Evolutionary conservation across 2,113 vertebrate species (phyloP).

Genomic region (Leucosticte australis): DNA sequence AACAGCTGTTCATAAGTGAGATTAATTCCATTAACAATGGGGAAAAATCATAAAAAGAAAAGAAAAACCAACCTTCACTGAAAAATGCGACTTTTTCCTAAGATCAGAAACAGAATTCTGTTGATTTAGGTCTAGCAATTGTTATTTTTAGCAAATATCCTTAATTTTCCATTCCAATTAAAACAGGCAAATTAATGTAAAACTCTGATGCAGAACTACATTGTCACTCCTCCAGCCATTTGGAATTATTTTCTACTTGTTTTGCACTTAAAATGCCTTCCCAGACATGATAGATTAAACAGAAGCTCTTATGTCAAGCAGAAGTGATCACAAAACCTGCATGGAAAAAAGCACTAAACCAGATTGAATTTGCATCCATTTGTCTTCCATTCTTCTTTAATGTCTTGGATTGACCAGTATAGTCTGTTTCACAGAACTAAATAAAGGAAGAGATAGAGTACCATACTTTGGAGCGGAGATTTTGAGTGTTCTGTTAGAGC

Average conservation of each 20-base stretch:
- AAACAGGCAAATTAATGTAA: neutral
- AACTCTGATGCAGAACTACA: neutral
- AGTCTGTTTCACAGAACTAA: neutral
- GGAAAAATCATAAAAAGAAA: neutral
- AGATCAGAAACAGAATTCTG: neutral
- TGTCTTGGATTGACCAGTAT: neutral
- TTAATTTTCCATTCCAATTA: neutral
- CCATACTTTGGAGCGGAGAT: neutral
- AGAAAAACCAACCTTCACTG: neutral
- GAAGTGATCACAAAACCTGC: neutral
- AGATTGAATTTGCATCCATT: slow-evolving; percentile 1
- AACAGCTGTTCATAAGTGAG: neutral
- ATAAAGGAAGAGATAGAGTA: neutral
- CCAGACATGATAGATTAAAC: neutral
- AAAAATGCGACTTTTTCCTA: neutral
- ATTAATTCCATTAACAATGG: neutral
- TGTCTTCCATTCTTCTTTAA: neutral
- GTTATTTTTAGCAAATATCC: neutral
- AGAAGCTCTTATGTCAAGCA: neutral
- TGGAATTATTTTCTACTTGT: slow-evolving; percentile 6
- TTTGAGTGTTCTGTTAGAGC: neutral
- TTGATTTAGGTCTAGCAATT: neutral
- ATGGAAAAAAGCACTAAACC: neutral
- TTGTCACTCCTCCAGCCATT: neutral
- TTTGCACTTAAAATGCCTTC: neutral